A percentile compares a stretch with the other conserved stretches of the same genome.
Evolutionary conservation across 2,113 vertebrate species (phyloP).

Genomic region (Pangasianodon hypophthalmus): DNA sequence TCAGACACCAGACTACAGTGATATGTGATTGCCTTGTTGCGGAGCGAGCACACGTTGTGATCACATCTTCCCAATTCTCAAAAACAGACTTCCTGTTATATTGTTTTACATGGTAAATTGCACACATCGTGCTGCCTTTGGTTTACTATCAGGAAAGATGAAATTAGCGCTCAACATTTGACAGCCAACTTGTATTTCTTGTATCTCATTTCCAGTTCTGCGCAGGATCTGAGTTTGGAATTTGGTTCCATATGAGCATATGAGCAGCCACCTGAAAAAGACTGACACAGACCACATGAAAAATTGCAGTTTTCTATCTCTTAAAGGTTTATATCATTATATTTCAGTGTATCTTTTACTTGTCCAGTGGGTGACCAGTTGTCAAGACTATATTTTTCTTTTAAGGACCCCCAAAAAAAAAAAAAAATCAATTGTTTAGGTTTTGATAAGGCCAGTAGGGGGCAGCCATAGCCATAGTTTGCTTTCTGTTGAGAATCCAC

Average conservation of each 20-base stretch:
- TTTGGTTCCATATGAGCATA: background rate
- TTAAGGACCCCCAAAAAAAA: background rate
- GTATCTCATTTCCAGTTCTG: background rate
- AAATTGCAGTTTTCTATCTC: background rate
- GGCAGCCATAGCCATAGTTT: conserved; percentile 67
- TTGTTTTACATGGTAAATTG: background rate
- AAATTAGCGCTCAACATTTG: background rate
- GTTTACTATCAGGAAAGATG: background rate
- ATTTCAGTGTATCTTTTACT: background rate
- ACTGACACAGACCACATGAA: background rate
- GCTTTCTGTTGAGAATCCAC: conserved; percentile 48
- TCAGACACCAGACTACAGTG: background rate
- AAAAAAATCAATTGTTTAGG: background rate
- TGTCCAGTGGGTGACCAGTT: background rate
- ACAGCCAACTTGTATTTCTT: background rate
- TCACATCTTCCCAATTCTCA: background rate
- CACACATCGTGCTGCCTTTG: background rate
- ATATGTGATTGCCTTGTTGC: background rate
- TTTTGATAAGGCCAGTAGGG: conserved; percentile 61
- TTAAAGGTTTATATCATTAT: background rate
- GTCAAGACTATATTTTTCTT: background rate
- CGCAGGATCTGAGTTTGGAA: background rate
- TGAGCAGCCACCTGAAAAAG: background rate
- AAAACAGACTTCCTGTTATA: background rate
- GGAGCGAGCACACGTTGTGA: background rate